These are phyloP conservation scores for Andrena hattorfiana DNA, from an alignment of 2,888 invertebrate species.

Conservation along the genomic window DNA sequence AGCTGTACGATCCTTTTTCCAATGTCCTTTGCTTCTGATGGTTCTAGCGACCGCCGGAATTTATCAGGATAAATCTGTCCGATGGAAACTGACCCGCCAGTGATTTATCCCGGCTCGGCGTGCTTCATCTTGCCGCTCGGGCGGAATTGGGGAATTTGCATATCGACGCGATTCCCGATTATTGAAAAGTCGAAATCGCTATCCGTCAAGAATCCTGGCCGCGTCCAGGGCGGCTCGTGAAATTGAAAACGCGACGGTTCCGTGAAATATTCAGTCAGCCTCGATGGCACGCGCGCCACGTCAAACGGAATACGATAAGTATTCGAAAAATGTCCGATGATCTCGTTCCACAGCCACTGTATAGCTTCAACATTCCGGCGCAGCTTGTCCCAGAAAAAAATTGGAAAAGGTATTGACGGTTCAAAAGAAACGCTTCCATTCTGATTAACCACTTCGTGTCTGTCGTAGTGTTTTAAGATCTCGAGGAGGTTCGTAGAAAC, in stretches of 20 bases:
- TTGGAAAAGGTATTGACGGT: no score
- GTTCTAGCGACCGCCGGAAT: conserved; percentile 30
- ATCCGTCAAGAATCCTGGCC: conserved; percentile 9
- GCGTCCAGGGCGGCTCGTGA: neutral
- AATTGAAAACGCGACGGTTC: conserved; percentile 18
- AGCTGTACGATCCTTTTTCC: conserved; percentile 44
- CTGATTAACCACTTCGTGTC: no score
- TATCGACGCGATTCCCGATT: conserved; percentile 53
- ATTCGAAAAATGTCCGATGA: neutral
- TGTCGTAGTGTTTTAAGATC: no score
- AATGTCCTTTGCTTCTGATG: conserved; percentile 28
- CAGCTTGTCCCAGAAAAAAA: neutral
- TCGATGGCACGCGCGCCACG: neutral
- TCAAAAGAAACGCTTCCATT: no score
- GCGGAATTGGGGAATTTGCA: conserved; percentile 68
- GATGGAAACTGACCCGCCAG: conserved; percentile 51
- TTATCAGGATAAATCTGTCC: conserved; percentile 61
- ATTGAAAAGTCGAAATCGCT: conserved; percentile 48
- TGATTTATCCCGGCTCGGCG: conserved; percentile 44
- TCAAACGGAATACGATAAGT: conserved; percentile 3
- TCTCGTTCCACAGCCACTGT: neutral
- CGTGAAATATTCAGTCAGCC: conserved; percentile 15
- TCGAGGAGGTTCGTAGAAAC: no score
- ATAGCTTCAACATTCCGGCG: neutral
- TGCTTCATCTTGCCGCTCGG: conserved; percentile 67